Evolutionary conservation across 1,140 invertebrate genomes (phyloP).

Genomic region (Olivierus martensii): DNA sequence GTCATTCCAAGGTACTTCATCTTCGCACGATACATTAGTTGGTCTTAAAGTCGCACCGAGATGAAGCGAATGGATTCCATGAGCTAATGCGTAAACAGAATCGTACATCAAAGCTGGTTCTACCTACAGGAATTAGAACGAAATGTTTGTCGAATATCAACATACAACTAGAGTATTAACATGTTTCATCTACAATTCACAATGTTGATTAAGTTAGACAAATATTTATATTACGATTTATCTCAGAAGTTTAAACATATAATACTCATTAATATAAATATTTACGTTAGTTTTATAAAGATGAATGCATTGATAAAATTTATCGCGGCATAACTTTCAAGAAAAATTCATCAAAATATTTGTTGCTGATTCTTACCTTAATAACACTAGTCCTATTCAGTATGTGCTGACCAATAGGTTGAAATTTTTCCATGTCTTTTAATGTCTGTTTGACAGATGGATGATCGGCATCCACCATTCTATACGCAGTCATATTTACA

Average conservation of each 20-base stretch:
- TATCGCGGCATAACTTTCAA: no score
- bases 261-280: no score
- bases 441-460: constrained; percentile 56
- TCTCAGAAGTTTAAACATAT: no score
- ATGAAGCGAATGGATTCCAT: constrained; percentile 58
- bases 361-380: constrained; percentile 39
- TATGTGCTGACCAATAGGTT: constrained; percentile 62
- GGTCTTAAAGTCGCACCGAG: constrained; percentile 40
- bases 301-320: no score
- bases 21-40: constrained; percentile 66
- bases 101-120: constrained; percentile 84
- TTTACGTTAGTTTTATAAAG: no score
- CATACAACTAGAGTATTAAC: no score
- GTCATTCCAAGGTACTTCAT: constrained; percentile 65
- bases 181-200: no score
- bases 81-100: constrained; percentile 72
- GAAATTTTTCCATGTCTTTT: constrained; percentile 75
- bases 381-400: constrained; percentile 56
- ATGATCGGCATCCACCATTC: constrained; percentile 66
- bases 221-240: no score
- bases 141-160: no score
- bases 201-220: no score
- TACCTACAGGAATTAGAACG: constrained; percentile 45
- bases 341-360: no score
- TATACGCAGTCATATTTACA: constrained; percentile 83